A percentile compares a stretch with the other conserved stretches of the same genome.
phyloP scores from a whole-genome alignment of 2,888 invertebrate species.

The Neocrepidodera transversa region DNA sequence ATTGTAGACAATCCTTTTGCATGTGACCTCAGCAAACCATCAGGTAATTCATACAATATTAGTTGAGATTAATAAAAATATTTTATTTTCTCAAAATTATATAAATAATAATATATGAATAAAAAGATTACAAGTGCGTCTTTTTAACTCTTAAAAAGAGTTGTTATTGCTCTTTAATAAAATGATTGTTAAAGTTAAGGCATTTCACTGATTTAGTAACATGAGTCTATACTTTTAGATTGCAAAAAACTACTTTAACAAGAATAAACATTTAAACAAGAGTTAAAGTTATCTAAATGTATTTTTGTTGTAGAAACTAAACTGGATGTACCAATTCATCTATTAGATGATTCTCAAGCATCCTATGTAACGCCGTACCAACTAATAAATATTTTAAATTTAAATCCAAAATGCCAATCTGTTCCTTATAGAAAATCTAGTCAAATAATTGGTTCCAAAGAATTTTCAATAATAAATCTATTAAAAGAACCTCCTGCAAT shows the following conservation, averaged over 20 bases:
- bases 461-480: constrained; percentile 37
- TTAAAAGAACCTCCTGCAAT: constrained; percentile 39
- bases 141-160: too few relatives aligned
- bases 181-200: too few relatives aligned
- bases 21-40: constrained; percentile 50
- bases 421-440: constrained; percentile 45
- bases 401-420: constrained; percentile 43
- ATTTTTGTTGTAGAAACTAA: constrained; percentile 41
- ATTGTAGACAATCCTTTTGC: constrained; percentile 71
- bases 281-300: too few relatives aligned
- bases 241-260: too few relatives aligned
- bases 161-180: too few relatives aligned
- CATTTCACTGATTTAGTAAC: too few relatives aligned
- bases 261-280: too few relatives aligned
- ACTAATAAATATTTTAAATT: constrained; percentile 47
- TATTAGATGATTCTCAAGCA: constrained; percentile 21
- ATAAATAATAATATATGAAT: too few relatives aligned
- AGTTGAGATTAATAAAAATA: constrained; percentile 4
- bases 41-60: constrained; percentile 44
- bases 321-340: constrained; percentile 29
- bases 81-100: too few relatives aligned
- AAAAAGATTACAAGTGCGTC: too few relatives aligned
- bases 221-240: too few relatives aligned
- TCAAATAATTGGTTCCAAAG: constrained; percentile 32
- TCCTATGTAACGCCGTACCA: constrained; percentile 54